Percentiles rank a stretch among this genome's conserved stretches.
Conservation (phyloP, 64 coral and sea anemone species). For the Dendronephthya gigantea region DNA sequence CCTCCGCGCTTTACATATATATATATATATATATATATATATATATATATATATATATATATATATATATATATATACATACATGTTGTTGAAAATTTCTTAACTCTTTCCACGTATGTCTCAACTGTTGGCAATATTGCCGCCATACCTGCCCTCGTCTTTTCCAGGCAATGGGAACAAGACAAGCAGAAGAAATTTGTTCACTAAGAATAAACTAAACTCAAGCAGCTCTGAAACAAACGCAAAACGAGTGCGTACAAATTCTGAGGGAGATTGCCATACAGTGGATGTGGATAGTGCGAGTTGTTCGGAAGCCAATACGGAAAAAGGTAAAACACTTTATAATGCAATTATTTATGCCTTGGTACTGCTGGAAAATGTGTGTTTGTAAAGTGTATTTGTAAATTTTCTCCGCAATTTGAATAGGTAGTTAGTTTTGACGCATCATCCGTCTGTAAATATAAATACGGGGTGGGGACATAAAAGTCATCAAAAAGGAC, state of each 20-base stretch:
- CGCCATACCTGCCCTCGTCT: slow-evolving; percentile 17
- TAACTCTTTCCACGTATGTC: slow-evolving; percentile 58
- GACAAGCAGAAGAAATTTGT: slow-evolving; percentile 80
- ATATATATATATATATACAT: too few species aligned
- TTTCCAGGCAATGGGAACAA: slow-evolving; percentile 21
- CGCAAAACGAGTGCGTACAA: slow-evolving; percentile 44
- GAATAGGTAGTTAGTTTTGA: too few species aligned
- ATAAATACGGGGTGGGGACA: too few species aligned
- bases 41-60: too few species aligned
- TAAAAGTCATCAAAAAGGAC: too few species aligned
- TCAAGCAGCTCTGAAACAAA: not conserved
- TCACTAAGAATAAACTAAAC: slow-evolving; percentile 15
- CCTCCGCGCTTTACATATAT: too few species aligned
- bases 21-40: too few species aligned
- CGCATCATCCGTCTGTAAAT: too few species aligned
- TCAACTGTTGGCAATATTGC: slow-evolving; percentile 60
- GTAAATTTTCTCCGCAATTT: too few species aligned
- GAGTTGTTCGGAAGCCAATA: not conserved
- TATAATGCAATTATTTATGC: too few species aligned
- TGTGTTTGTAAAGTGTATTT: too few species aligned
- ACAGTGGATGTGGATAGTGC: not conserved
- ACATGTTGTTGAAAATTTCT: not conserved
- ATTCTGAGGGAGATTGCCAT: slow-evolving; percentile 23
- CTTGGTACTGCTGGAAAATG: too few species aligned
- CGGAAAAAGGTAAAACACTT: not conserved